These are phyloP conservation scores for Andrena marginata DNA, from an alignment of 2,888 invertebrate genomes.

Conservation along the genomic window DNA sequence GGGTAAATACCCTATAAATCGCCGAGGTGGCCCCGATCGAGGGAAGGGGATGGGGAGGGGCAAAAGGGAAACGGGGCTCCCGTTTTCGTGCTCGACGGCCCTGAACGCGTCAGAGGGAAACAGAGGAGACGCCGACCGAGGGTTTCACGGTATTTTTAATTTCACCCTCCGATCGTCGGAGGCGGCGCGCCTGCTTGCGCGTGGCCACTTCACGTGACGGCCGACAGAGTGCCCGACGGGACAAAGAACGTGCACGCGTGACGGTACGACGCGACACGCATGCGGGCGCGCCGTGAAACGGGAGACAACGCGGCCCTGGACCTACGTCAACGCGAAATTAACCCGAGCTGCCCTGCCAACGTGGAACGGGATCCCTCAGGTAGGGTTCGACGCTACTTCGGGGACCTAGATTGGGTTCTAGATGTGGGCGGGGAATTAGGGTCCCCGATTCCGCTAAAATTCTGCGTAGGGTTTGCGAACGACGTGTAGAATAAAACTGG, in stretches of 20 bases:
- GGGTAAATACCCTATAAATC: conserved; percentile 58
- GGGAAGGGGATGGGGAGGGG: not conserved
- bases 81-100: conserved; percentile 68
- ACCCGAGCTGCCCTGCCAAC: conserved; percentile 29
- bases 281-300: conserved; percentile 29
- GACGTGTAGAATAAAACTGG: no score
- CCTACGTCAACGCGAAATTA: conserved; percentile 68
- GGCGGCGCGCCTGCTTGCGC: conserved; percentile 29
- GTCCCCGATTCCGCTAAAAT: no score
- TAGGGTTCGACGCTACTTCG: not conserved
- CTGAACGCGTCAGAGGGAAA: conserved; percentile 62
- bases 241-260: conserved; percentile 47
- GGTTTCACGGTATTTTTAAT: conserved; percentile 77
- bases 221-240: conserved; percentile 10
- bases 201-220: conserved; percentile 50
- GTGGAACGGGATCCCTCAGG: not conserved
- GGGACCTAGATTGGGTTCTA: not conserved
- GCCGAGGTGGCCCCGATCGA: conserved; percentile 47
- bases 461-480: no score
- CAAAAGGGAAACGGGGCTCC: conserved; percentile 50
- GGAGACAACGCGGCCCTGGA: conserved; percentile 56
- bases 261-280: conserved; percentile 37
- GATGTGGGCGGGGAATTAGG: no score
- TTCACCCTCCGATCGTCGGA: conserved; percentile 65
- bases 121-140: conserved; percentile 50